A percentile compares a stretch with the other conserved stretches of the same genome.
Evolutionary conservation across 2,797 vertebrate species (phyloP).

Genomic region (Pelochelys cantorii): DNA sequence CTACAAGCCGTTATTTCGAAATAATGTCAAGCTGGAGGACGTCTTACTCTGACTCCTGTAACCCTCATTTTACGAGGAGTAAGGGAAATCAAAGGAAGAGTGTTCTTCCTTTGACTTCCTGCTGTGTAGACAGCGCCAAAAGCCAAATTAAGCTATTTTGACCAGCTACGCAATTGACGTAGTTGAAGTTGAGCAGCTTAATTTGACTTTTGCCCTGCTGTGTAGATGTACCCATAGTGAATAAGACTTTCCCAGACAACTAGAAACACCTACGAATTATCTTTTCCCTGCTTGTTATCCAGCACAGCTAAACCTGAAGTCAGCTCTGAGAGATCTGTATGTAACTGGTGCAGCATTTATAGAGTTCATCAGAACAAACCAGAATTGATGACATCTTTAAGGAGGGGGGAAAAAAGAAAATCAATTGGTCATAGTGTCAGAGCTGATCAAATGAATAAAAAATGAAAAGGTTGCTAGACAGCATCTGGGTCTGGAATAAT

Average conservation of each 20-base stretch:
- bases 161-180: too few relatives aligned
- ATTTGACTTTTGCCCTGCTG: too few relatives aligned
- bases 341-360: neutral
- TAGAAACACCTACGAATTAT: constrained; percentile 21
- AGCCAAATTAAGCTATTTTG: too few relatives aligned
- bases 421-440: constrained; percentile 64
- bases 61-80: too few relatives aligned
- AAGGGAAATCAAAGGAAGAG: too few relatives aligned
- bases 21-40: too few relatives aligned
- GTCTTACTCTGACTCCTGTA: too few relatives aligned
- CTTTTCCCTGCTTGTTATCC: constrained; percentile 30
- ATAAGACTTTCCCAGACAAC: constrained; percentile 24
- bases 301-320: constrained; percentile 15
- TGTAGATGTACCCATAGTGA: neutral
- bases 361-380: constrained; percentile 59
- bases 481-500: constrained; percentile 49
- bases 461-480: constrained; percentile 49
- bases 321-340: constrained; percentile 15
- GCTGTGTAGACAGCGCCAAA: too few relatives aligned
- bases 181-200: too few relatives aligned
- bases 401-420: constrained; percentile 27
- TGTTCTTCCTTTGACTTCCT: too few relatives aligned
- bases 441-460: constrained; percentile 66
- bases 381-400: constrained; percentile 61
- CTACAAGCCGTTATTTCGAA: too few relatives aligned